A percentile compares a stretch with the other conserved stretches of the same genome.
phyloP scores from a whole-genome alignment of 2,113 vertebrate genomes.

The Perca fluviatilis region DNA sequence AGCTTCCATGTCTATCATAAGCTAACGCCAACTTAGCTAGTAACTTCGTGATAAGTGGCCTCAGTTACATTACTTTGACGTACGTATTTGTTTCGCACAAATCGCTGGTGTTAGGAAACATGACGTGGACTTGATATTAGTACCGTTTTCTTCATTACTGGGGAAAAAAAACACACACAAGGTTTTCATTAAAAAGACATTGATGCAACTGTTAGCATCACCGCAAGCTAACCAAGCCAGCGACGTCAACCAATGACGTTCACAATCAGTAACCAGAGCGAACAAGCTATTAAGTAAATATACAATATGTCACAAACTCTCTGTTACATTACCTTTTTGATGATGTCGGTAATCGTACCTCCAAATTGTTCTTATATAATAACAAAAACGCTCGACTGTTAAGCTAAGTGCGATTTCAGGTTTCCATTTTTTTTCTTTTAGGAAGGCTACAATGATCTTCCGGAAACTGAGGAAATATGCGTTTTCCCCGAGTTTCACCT shows the following conservation, averaged over 20 bases:
- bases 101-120: neutral
- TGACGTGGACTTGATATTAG: neutral
- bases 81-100: neutral
- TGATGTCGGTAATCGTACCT: slow-evolving; percentile 29
- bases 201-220: slow-evolving; percentile 44
- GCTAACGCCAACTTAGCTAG: slow-evolving; percentile 22
- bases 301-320: neutral
- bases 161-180: neutral
- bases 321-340: slow-evolving; percentile 67
- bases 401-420: slow-evolving; percentile 71
- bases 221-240: slow-evolving; percentile 55
- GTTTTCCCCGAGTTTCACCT: slow-evolving; percentile 10
- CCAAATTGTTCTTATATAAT: slow-evolving; percentile 40
- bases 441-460: slow-evolving; percentile 69
- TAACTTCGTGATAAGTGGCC: slow-evolving; percentile 3
- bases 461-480: slow-evolving; percentile 38
- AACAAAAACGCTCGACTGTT: slow-evolving; percentile 42
- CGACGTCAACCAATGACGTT: slow-evolving; percentile 75
- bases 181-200: neutral
- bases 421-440: slow-evolving; percentile 85
- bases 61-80: neutral
- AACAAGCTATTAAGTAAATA: slow-evolving; percentile 37
- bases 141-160: neutral
- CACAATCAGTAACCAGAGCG: slow-evolving; percentile 23
- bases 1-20: slow-evolving; percentile 35